Evolutionary conservation across 2,888 invertebrate species (phyloP).

Genomic region (Mythimna impura): DNA sequence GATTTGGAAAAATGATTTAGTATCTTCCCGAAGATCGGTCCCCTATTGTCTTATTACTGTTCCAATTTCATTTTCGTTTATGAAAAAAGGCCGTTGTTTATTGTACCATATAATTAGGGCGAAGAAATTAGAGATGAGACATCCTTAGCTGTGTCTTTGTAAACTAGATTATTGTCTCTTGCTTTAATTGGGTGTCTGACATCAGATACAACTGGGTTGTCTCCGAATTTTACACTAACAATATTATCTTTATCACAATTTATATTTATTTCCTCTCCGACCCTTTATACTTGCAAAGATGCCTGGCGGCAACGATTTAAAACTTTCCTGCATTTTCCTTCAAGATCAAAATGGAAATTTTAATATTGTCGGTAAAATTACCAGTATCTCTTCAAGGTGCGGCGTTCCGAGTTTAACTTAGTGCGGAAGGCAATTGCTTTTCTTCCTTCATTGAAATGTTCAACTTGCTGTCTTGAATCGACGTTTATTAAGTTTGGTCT

Average conservation of each 20-base stretch:
- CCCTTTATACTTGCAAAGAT: constrained; percentile 33
- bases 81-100: not conserved
- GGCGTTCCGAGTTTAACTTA: constrained; percentile 56
- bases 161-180: constrained; percentile 19
- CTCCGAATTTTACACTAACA: constrained; percentile 7
- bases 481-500: constrained; percentile 61
- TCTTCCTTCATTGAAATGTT: constrained; percentile 59
- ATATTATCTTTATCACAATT: constrained; percentile 3
- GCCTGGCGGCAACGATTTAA: constrained; percentile 33
- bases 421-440: constrained; percentile 59
- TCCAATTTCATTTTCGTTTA: not conserved
- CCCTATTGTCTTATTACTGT: constrained; percentile 11
- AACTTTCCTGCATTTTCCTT: constrained; percentile 45
- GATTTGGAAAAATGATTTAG: constrained; percentile 46
- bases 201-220: not conserved
- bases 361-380: constrained; percentile 58
- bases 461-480: constrained; percentile 55
- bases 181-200: constrained; percentile 26
- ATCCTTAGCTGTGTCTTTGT: not conserved
- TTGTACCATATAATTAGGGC: constrained; percentile 19
- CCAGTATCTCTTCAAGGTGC: constrained; percentile 51
- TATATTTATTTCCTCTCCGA: constrained; percentile 38
- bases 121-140: constrained; percentile 15
- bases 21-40: constrained; percentile 28
- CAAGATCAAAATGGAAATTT: constrained; percentile 60